phyloP scores from a whole-genome alignment of 2,113 vertebrate species.

The Geococcyx californianus region DNA sequence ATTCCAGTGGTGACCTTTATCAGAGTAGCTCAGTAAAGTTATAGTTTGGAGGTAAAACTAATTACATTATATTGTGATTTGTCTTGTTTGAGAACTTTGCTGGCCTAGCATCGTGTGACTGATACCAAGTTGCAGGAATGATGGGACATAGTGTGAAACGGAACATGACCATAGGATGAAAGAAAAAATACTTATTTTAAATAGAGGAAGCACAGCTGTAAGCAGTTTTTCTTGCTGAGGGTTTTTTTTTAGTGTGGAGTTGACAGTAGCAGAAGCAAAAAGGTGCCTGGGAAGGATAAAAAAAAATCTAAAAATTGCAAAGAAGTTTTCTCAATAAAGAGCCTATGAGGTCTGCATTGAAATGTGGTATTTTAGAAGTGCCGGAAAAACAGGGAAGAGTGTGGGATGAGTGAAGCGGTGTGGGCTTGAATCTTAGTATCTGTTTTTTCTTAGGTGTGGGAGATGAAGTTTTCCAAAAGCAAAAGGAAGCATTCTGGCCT shows the following conservation, averaged over 20 bases:
- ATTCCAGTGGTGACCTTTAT: not conserved
- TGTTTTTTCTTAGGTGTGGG: slow-evolving; percentile 23
- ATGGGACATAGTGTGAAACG: not conserved
- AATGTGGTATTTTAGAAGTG: slow-evolving; percentile 32
- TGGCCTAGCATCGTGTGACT: not conserved
- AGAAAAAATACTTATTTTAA: not conserved
- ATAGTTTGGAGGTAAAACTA: not conserved
- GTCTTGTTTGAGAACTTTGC: not conserved
- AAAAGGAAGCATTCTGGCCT: slow-evolving; percentile 8
- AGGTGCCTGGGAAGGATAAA: not conserved
- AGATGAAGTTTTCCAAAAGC: not conserved
- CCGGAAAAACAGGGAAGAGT: not conserved
- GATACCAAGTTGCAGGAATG: not conserved
- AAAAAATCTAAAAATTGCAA: not conserved
- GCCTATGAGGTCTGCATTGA: slow-evolving; percentile 3
- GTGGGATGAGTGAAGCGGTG: slow-evolving; percentile 46
- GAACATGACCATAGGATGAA: not conserved
- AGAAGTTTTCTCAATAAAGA: not conserved
- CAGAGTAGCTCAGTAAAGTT: not conserved
- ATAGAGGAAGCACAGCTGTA: not conserved
- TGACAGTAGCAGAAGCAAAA: not conserved
- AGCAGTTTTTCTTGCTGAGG: not conserved
- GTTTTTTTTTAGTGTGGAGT: not conserved
- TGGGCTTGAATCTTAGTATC: slow-evolving; percentile 28
- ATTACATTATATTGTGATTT: not conserved